Evolutionary conservation across 2,113 vertebrate species (phyloP), one percentile per base, ranked within the genome.

Genomic region (Oryzias melastigma): DNA sequence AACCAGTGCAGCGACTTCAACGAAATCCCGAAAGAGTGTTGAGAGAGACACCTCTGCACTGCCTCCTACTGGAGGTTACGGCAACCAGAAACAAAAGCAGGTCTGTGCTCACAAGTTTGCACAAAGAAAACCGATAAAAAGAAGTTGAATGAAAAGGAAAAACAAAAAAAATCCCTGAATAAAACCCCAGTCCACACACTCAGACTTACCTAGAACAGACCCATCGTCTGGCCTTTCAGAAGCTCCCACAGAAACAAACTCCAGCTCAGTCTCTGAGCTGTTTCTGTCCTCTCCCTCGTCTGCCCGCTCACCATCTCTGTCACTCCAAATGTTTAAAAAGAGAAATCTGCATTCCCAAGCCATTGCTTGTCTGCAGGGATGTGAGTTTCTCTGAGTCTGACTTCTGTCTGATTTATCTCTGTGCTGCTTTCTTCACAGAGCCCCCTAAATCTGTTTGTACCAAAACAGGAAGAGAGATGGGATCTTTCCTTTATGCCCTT

Each of bases 281-380:
- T 52, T 29, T 18, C 52, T 63, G 49, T 58, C 61, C 49, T 60
- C 62, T 52, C 14, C 51, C 18, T 63, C 59, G 44, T 17, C 60
- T 58, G 44, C 73, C 60, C 72, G 46, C 10, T 73, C 68, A 65
- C 46, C 48, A 2, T 73, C 29, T 1, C 55, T 52, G 52, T 82
- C 81, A 73, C 75, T 66, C 90, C 89, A 91, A 41, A 90, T 83
- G 42, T 86, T 86, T 63, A 90, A 74, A 88, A 90, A 91, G n/a
- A 81, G 43, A 71, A 91, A 85, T 62, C 73, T 75, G 75, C 25
- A 77, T 50, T 71, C 53, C 65, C 59, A 71, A 59, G 65, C 81
- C 84, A 89, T 87, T 13, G 5, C 55, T 73, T 42, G 20, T 58
- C 52, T 58, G 5, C 5, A 13, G n/a, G 41, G 49, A 40, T 17